Evolutionary conservation across 2,888 invertebrate genomes (phyloP).

Genomic region (Shargacucullia verbasci): DNA sequence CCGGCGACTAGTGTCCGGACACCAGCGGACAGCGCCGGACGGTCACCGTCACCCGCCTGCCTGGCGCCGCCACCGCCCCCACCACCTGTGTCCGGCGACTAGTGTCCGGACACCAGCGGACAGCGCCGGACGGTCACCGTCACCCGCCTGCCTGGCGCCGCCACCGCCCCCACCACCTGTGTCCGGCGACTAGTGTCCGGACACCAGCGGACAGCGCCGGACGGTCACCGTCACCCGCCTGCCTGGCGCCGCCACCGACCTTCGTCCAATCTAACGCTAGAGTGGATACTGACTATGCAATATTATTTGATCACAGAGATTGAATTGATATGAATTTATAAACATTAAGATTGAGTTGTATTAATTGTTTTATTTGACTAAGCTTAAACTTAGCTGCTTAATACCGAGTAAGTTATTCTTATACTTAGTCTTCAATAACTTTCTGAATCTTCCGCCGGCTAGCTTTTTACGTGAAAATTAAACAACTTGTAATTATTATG

Average conservation of each 20-base stretch:
- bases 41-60: no score
- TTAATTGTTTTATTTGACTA: not conserved
- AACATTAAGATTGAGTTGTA: slow-evolving; percentile 13
- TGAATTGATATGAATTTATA: slow-evolving; percentile 32
- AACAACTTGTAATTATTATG: slow-evolving; percentile 33
- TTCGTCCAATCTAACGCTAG: slow-evolving; percentile 8
- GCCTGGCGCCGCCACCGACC: not conserved
- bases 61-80: not conserved
- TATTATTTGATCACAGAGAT: slow-evolving; percentile 37
- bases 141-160: no score
- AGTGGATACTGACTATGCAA: slow-evolving; percentile 29
- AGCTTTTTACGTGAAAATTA: not conserved
- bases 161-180: no score
- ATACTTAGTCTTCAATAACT: no score
- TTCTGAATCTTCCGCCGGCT: no score
- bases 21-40: slow-evolving; percentile 49
- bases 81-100: slow-evolving; percentile 1
- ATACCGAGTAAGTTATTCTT: no score
- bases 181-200: no score
- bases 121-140: no score
- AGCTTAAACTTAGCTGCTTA: no score
- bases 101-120: not conserved
- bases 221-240: not conserved
- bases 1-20: slow-evolving; percentile 77
- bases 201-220: no score